phyloP scores from a whole-genome alignment of 2,888 invertebrate species.

The Mechanitis messenoides region DNA sequence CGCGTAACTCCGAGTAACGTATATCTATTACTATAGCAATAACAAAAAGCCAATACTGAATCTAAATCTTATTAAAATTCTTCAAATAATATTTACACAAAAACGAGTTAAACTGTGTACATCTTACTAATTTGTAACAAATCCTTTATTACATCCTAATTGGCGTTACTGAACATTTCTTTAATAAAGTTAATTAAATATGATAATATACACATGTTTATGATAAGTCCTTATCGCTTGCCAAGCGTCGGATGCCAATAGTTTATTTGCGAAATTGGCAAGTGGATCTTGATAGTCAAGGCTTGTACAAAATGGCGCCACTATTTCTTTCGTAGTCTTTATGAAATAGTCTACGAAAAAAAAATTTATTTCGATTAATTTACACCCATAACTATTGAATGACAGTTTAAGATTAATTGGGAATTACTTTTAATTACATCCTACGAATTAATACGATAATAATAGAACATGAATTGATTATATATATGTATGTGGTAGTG shows the following conservation, averaged over 20 bases:
- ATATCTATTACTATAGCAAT: no score
- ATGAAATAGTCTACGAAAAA: conserved; percentile 34
- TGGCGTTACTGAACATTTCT: not conserved
- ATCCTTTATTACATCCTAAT: not conserved
- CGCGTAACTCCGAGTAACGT: no score
- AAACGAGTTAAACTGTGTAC: not conserved
- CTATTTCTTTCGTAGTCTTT: conserved; percentile 57
- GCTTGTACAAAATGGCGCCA: conserved; percentile 60
- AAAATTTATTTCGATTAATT: conserved; percentile 21
- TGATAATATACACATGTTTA: conserved; percentile 33
- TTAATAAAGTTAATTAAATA: conserved; percentile 21
- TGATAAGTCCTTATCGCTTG: conserved; percentile 56
- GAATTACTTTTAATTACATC: no score
- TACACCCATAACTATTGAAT: no score
- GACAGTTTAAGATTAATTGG: no score
- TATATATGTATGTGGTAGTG: no score
- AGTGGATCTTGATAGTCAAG: conserved; percentile 55
- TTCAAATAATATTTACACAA: no score
- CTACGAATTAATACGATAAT: no score
- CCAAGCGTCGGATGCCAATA: conserved; percentile 67
- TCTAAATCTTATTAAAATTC: no score
- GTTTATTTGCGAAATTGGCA: conserved; percentile 76
- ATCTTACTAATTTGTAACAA: not conserved
- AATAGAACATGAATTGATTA: no score
- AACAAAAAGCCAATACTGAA: no score